Percentiles rank a stretch among this genome's conserved stretches.
Evolutionary conservation across 2,888 invertebrate species (phyloP).

Genomic region (Xylophagus ater): DNA sequence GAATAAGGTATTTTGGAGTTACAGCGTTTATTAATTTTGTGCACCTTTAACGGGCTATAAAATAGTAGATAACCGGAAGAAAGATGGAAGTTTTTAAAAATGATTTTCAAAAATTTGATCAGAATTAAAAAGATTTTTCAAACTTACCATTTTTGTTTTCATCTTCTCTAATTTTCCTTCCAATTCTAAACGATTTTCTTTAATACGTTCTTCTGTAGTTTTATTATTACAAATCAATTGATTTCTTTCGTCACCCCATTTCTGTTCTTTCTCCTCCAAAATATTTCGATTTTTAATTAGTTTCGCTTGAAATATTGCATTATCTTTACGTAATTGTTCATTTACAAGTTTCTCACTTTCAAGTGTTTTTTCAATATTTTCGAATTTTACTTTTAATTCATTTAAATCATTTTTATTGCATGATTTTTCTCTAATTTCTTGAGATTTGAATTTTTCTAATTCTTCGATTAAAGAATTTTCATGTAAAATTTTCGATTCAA

Average conservation of each 20-base stretch:
- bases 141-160: constrained; percentile 71
- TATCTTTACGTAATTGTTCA: constrained; percentile 26
- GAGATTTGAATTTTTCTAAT: background rate
- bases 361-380: constrained; percentile 6
- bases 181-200: constrained; percentile 46
- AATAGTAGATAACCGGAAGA: no score
- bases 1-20: no score
- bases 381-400: constrained; percentile 8
- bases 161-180: constrained; percentile 66
- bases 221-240: constrained; percentile 21
- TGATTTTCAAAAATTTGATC: background rate
- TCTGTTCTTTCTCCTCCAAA: constrained; percentile 20
- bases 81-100: no score
- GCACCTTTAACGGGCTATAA: no score
- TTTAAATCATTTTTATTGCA: background rate
- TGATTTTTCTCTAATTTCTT: background rate
- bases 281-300: constrained; percentile 24
- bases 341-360: constrained; percentile 13
- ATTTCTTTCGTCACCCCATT: constrained; percentile 26
- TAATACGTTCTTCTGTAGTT: constrained; percentile 29
- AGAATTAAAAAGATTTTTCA: background rate
- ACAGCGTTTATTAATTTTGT: no score
- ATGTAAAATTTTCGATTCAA: constrained; percentile 9
- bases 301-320: constrained; percentile 33
- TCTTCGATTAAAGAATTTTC: background rate